Evolutionary conservation across 2,797 vertebrate genomes (phyloP).

Genomic region (Enteromius mattozi): DNA sequence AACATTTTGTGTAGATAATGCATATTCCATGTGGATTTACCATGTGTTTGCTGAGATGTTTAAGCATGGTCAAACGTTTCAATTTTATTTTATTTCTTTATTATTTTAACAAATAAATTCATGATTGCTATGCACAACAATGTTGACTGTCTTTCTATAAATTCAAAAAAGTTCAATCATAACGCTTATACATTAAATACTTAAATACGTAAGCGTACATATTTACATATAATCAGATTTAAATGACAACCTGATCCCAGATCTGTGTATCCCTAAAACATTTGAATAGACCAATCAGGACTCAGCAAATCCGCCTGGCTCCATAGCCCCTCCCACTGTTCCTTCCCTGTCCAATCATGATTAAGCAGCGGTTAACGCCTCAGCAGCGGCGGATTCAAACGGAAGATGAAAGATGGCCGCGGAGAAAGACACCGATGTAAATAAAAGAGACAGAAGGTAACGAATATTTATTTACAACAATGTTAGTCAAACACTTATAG

Average conservation of each 20-base stretch:
- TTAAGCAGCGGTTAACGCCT: slow-evolving; percentile 44
- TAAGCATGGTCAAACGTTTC: slow-evolving; percentile 52
- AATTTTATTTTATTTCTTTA: slow-evolving; percentile 56
- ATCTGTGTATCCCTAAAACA: slow-evolving; percentile 12
- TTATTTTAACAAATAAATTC: slow-evolving; percentile 49
- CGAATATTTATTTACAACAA: not conserved
- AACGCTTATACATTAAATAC: too few relatives aligned
- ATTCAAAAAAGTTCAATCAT: not conserved
- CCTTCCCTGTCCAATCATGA: slow-evolving; percentile 65
- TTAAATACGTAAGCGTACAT: too few relatives aligned
- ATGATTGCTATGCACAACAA: slow-evolving; percentile 63
- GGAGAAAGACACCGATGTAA: slow-evolving; percentile 73
- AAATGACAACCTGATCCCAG: not conserved
- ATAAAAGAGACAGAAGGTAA: slow-evolving; percentile 75
- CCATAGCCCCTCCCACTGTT: not conserved
- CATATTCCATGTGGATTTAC: too few relatives aligned
- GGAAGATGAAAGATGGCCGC: slow-evolving; percentile 79
- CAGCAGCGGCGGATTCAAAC: slow-evolving; percentile 79
- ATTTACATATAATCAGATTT: not conserved
- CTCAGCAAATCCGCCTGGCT: not conserved
- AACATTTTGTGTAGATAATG: not conserved
- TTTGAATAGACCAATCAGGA: slow-evolving; percentile 79
- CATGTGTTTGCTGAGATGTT: not conserved
- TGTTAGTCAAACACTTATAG: fast-evolving
- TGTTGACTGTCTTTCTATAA: not conserved